Conservation (phyloP, 1,140 invertebrate genomes). For the Gonatopus flavifemur region DNA sequence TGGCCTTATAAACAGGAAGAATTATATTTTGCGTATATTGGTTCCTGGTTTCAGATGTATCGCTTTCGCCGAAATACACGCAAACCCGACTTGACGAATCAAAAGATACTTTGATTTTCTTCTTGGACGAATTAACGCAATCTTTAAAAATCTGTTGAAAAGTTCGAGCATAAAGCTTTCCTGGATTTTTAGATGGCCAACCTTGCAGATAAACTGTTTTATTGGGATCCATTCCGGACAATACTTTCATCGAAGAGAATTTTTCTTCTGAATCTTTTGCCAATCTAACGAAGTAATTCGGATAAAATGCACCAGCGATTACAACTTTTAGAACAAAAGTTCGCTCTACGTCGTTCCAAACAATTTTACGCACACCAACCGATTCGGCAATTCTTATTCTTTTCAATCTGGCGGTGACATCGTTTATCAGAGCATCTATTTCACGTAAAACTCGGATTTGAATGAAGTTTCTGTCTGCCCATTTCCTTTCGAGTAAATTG, state of each 20-base stretch:
- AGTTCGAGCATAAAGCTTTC: constrained; percentile 66
- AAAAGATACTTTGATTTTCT: too few relatives aligned
- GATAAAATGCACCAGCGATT: constrained; percentile 73
- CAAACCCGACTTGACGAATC: too few relatives aligned
- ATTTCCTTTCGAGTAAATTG: too few relatives aligned
- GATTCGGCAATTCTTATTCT: too few relatives aligned
- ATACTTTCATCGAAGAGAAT: constrained; percentile 61
- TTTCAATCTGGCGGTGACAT: too few relatives aligned
- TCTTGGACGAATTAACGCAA: constrained; percentile 43
- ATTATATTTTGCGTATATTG: constrained; percentile 68
- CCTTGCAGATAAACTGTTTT: constrained; percentile 76
- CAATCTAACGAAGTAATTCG: constrained; percentile 77
- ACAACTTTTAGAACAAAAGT: constrained; percentile 66
- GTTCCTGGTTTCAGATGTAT: too few relatives aligned
- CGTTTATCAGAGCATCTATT: too few relatives aligned
- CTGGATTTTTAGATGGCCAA: constrained; percentile 70
- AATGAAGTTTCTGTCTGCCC: too few relatives aligned
- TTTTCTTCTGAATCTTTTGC: constrained; percentile 57
- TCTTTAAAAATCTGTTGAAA: constrained; percentile 60
- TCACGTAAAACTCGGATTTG: too few relatives aligned
- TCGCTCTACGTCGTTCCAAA: constrained; percentile 57
- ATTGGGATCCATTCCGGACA: constrained; percentile 74
- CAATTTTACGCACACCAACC: too few relatives aligned
- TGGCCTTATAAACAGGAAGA: constrained; percentile 74
- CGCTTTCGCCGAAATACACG: too few relatives aligned